phyloP scores from a whole-genome alignment of 2,113 vertebrate species.

The Microcebus lehilahytsara region DNA sequence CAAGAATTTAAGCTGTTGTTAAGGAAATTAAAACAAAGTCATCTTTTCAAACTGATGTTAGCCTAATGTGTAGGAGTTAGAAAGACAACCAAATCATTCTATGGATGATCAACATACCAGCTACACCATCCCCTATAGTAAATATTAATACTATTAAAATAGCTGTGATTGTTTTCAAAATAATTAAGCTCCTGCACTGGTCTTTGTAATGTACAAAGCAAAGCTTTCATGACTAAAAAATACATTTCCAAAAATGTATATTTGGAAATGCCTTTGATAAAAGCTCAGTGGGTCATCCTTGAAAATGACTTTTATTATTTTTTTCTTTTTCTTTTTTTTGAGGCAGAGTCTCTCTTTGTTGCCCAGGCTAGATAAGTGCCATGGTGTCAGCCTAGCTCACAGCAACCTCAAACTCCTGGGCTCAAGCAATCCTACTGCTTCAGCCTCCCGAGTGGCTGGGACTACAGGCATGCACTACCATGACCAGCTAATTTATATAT shows the following conservation, averaged over 20 bases:
- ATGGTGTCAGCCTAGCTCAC: no score
- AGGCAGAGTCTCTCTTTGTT: no score
- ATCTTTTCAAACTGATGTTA: constrained; percentile 53
- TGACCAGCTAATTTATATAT: no score
- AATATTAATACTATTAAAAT: constrained; percentile 31
- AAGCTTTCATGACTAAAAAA: constrained; percentile 18
- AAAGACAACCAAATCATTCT: constrained; percentile 21
- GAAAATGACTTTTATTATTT: not conserved
- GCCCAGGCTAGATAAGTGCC: no score
- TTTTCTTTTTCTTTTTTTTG: not conserved
- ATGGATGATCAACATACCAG: not conserved
- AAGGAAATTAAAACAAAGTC: constrained; percentile 72
- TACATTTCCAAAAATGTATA: not conserved
- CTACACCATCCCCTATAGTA: not conserved
- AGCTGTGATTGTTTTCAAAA: not conserved
- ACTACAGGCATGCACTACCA: no score
- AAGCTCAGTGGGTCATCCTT: constrained; percentile 2
- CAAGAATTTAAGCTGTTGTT: constrained; percentile 50
- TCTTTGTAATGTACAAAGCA: constrained; percentile 3
- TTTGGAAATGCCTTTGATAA: not conserved
- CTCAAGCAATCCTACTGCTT: no score
- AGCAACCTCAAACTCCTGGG: no score
- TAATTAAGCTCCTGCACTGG: not conserved
- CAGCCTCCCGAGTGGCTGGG: no score
- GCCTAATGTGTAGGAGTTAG: not conserved